Base-by-base conservation (phyloP, 2,113 vertebrate genomes). In the Elgaria multicarinata region DNA sequence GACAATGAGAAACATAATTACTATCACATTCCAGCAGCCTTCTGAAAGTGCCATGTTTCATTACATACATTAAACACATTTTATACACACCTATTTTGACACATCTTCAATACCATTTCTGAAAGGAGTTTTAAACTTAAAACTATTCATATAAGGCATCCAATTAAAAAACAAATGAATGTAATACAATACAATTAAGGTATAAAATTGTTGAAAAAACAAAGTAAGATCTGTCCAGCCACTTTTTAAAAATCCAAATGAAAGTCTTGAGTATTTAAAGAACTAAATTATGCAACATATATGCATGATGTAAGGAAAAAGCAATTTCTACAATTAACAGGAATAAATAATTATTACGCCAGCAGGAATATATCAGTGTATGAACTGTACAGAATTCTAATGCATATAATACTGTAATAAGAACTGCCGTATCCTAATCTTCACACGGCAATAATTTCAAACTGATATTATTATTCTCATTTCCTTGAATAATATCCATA, bases 401-500 rank as follows among this genome's bases (percentile, higher is more conserved):
- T 89, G 86, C 94, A 97, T 96, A 98, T 96, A 97, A 98, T 97
- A 98, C 96, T 97, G 96, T 96, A 98, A 97, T 96, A 97, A 96
- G 97, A 97, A 97, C 96, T 33, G 62, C 74, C 10, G 10, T 96
- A 97, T 94, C 98, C 98, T 98, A 98, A 98, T 99, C 98, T 98
- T 98, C 98, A 98, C 95, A 96, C 92, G 88, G 97, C 97, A 98
- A 98, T 98, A 98, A 98, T 98, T 98, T 95, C 96, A 97, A 97
- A 94, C 96, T 95, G 96, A 96, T 97, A 96, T 97, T 98, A 98
- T 98, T 99, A 98, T 98, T 99, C 98, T 98, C 98, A 98, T 98
- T 98, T 98, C 97, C 95, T 97, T 98, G 98, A 99, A 99, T 99
- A 99, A 99, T 99, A 98, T 98, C 97, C 97, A 97, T 97, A 97